These are phyloP conservation scores for Brotula barbata DNA, from an alignment of 2,797 vertebrate species.

Conservation along the genomic window DNA sequence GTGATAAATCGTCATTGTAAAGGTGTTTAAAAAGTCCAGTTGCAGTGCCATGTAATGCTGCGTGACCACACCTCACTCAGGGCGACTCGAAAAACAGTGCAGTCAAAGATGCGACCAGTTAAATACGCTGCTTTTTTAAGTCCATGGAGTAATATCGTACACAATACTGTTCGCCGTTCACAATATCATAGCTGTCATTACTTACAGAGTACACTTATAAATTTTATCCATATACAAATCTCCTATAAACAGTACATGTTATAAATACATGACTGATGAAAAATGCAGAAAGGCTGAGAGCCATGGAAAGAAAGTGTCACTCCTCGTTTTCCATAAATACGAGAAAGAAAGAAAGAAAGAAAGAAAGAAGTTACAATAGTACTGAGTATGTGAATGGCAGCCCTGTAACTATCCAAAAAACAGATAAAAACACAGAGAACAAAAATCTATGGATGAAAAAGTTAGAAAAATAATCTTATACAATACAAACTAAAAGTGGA, in stretches of 20 bases:
- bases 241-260: slow-evolving; percentile 79
- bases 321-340: slow-evolving; percentile 67
- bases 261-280: slow-evolving; percentile 77
- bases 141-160: slow-evolving; percentile 61
- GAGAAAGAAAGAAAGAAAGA: slow-evolving; percentile 58
- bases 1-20: slow-evolving; percentile 49
- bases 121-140: slow-evolving; percentile 65
- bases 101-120: slow-evolving; percentile 59
- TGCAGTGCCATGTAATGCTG: slow-evolving; percentile 40
- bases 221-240: slow-evolving; percentile 78
- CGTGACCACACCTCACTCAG: slow-evolving; percentile 22
- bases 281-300: slow-evolving; percentile 67
- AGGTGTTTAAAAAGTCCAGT: slow-evolving; percentile 26
- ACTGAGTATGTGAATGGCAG: slow-evolving; percentile 62
- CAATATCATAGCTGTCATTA: slow-evolving; percentile 78
- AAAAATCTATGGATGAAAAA: slow-evolving; percentile 67
- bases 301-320: slow-evolving; percentile 54
- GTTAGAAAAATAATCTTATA: slow-evolving; percentile 75
- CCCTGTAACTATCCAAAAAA: slow-evolving; percentile 75
- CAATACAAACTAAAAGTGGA: slow-evolving; percentile 64
- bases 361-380: slow-evolving; percentile 50
- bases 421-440: slow-evolving; percentile 67
- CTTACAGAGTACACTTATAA: slow-evolving; percentile 77
- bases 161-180: slow-evolving; percentile 65
- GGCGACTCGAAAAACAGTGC: slow-evolving; percentile 65